These are phyloP conservation scores for Portevinia maculata DNA, from an alignment of 2,888 invertebrate genomes.

Conservation along the genomic window DNA sequence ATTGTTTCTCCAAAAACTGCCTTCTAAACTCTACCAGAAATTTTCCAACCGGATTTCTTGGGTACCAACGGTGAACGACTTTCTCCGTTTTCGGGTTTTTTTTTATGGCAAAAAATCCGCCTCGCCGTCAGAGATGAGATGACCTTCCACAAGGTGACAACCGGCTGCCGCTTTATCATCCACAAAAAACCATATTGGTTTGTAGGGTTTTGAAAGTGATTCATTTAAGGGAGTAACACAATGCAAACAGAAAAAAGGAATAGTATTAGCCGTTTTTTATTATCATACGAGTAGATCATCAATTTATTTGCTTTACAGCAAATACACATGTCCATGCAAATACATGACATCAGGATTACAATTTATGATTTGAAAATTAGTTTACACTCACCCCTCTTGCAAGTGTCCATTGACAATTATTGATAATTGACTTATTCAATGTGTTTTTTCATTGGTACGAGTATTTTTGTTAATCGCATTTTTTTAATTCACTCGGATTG, in stretches of 20 bases:
- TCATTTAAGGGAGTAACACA: background rate
- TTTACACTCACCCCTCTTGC: too few relatives aligned
- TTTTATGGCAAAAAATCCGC: conserved; percentile 45
- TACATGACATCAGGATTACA: too few relatives aligned
- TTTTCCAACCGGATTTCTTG: conserved; percentile 57
- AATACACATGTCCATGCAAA: too few relatives aligned
- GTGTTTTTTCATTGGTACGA: too few relatives aligned
- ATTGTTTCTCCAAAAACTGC: conserved; percentile 41
- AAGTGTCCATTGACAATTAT: too few relatives aligned
- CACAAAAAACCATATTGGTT: conserved; percentile 46
- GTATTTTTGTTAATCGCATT: too few relatives aligned
- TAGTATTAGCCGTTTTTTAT: too few relatives aligned
- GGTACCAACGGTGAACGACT: conserved; percentile 67
- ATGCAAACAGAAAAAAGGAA: background rate
- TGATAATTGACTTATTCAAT: too few relatives aligned
- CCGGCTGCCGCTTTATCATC: conserved; percentile 35
- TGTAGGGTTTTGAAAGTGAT: conserved; percentile 16
- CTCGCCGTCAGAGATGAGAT: conserved; percentile 49
- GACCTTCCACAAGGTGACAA: conserved; percentile 74
- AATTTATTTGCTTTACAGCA: too few relatives aligned
- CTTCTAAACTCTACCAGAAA: conserved; percentile 38
- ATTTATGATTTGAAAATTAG: too few relatives aligned
- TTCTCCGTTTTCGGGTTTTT: conserved; percentile 51
- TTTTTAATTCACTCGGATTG: too few relatives aligned
- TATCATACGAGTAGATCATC: too few relatives aligned